Conservation (phyloP, 2,888 invertebrate genomes). For the Anticlea derivata region DNA sequence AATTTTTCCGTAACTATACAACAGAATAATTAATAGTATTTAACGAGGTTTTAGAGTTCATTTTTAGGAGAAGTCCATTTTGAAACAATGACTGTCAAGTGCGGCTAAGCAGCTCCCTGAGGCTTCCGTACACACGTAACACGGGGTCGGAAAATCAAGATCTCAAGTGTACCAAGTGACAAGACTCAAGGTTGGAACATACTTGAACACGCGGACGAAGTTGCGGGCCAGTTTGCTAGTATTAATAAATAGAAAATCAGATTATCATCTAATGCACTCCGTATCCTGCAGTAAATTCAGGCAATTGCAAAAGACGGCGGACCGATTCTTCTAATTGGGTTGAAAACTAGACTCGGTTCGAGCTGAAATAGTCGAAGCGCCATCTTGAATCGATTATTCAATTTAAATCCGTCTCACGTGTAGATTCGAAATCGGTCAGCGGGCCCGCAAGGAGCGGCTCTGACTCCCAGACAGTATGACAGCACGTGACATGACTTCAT, state of each 20-base stretch:
- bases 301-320: slow-evolving; percentile 11
- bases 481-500: slow-evolving; percentile 66
- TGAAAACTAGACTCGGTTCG: slow-evolving; percentile 22
- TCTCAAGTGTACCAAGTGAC: no score
- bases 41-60: no score
- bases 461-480: slow-evolving; percentile 51
- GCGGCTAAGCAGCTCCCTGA: no score
- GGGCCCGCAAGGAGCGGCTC: slow-evolving; percentile 48
- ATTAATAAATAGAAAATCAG: not conserved
- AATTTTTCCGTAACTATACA: no score
- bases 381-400: slow-evolving; percentile 68
- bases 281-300: slow-evolving; percentile 8
- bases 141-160: no score
- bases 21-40: no score
- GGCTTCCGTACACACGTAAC: no score
- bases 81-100: no score
- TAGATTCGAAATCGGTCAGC: slow-evolving; percentile 67
- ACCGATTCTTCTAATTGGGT: slow-evolving; percentile 30
- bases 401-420: slow-evolving; percentile 70
- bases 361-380: slow-evolving; percentile 32
- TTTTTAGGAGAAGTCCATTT: no score
- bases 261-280: slow-evolving; percentile 1
- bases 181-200: no score
- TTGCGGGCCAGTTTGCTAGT: no score
- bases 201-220: no score